Percentiles rank a stretch among this genome's conserved stretches.
These are phyloP conservation scores for Clarias gariepinus DNA, from an alignment of 2,113 vertebrate genomes.

Conservation along the genomic window DNA sequence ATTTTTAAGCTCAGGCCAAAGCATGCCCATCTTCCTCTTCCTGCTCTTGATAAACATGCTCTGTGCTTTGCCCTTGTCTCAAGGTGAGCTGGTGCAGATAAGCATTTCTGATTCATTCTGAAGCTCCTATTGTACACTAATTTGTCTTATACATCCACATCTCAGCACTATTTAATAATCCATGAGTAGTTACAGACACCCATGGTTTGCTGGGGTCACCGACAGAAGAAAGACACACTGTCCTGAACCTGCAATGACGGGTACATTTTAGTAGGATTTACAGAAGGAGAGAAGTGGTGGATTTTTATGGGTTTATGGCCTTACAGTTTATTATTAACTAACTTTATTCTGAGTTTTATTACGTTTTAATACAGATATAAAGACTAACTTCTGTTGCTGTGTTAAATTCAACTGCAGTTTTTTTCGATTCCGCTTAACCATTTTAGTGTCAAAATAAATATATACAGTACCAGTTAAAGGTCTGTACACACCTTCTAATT, in stretches of 20 bases:
- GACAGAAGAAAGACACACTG: too few species aligned
- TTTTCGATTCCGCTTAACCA: too few species aligned
- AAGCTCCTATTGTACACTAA: slow-evolving; percentile 33
- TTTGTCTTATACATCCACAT: slow-evolving; percentile 33
- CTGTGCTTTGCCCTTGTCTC: slow-evolving; percentile 46
- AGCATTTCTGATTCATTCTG: slow-evolving; percentile 36
- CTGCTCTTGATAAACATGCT: slow-evolving; percentile 8
- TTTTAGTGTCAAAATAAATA: too few species aligned
- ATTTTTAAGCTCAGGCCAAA: slow-evolving; percentile 48
- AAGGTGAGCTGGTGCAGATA: slow-evolving; percentile 57
- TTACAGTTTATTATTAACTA: neutral
- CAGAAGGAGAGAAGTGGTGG: neutral
- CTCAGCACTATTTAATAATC: slow-evolving; percentile 64
- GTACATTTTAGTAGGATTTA: neutral
- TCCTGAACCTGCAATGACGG: neutral
- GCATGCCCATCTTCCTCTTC: slow-evolving; percentile 2
- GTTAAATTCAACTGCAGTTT: neutral
- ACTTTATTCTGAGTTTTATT: neutral
- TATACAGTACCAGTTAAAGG: too few species aligned
- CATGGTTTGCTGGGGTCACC: too few species aligned
- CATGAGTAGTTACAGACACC: neutral
- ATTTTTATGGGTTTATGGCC: neutral
- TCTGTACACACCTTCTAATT: too few species aligned
- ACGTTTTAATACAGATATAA: neutral
- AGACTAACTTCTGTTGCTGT: neutral